Base-by-base conservation (phyloP, 2,797 vertebrate species). In the Manis pentadactyla region DNA sequence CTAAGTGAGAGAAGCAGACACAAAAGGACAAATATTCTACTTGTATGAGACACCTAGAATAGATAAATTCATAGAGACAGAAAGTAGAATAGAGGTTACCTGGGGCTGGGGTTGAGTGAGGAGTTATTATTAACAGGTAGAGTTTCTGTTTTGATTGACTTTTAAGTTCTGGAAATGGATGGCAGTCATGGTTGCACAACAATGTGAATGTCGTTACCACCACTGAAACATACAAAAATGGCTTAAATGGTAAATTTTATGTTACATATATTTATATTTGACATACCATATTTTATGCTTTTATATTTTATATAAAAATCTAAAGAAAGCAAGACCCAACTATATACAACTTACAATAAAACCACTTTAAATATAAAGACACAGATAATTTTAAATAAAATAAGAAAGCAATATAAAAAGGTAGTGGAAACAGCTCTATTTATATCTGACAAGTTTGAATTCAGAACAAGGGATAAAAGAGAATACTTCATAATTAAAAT, bases 111-210 rank as follows among this genome's bases (percentile, higher is more conserved):
- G 31, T 27, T 57, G 59, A 61, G 13, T 85, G 49, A 81, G 27
- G 11, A 81, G 18, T 53, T 53, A 86, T 19, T 55, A 46, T 46
- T 73, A 29, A 73, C 34, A 90, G 19, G 27, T 46, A 49, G 55
- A 86, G 37, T 94, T 90, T 84, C 61, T 84, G n/a, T 61, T 69
- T 84, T 19, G 34, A 51, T 61, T 90, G 29, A 69, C 49, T 93
- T 86, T 46, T 17, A 94, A 85, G 53, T 69, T 75, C 42, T 85
- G 63, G 42, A 78, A 77, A 78, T 39, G 42, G 42, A 21, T 39
- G 69, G 42, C 69, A 21, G 29, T 77, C 34, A 42, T 78, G 19
- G 34, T 85, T 69, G 21, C 3, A 53, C 63, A 90, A 21, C 42
- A 42, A 29, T 82, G 29, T 90, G 39, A 61, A 68, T 84, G 19